Evolutionary conservation across 2,113 vertebrate species (phyloP).

Genomic region (Fregata magnificens): DNA sequence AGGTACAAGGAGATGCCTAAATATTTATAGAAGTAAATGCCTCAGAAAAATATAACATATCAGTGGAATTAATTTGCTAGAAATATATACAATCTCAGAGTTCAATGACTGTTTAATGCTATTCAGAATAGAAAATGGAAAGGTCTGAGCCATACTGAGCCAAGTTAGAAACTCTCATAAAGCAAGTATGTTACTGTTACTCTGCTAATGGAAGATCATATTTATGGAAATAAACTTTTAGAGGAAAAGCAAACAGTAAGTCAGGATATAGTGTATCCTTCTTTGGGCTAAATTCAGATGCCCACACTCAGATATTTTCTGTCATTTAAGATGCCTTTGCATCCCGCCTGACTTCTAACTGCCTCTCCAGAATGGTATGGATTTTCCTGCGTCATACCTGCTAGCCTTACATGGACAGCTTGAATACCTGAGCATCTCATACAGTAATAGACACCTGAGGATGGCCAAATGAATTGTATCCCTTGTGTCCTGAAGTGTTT

Average conservation of each 20-base stretch:
- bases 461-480: neutral
- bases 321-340: neutral
- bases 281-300: neutral
- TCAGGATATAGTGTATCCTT: neutral
- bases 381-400: neutral
- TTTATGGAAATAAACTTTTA: neutral
- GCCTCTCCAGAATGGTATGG: neutral
- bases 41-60: neutral
- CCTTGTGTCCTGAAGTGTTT: neutral
- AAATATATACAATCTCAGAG: neutral
- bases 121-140: neutral
- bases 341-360: neutral
- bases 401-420: neutral
- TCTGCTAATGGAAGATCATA: neutral
- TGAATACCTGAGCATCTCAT: neutral
- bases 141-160: neutral
- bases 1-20: neutral
- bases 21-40: neutral
- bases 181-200: neutral
- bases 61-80: neutral
- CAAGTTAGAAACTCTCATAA: neutral
- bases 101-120: neutral
- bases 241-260: neutral
- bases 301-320: neutral
- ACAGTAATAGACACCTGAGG: neutral